Base-by-base conservation (phyloP, 2,797 vertebrate genomes). In the Denticeps clupeoides region DNA sequence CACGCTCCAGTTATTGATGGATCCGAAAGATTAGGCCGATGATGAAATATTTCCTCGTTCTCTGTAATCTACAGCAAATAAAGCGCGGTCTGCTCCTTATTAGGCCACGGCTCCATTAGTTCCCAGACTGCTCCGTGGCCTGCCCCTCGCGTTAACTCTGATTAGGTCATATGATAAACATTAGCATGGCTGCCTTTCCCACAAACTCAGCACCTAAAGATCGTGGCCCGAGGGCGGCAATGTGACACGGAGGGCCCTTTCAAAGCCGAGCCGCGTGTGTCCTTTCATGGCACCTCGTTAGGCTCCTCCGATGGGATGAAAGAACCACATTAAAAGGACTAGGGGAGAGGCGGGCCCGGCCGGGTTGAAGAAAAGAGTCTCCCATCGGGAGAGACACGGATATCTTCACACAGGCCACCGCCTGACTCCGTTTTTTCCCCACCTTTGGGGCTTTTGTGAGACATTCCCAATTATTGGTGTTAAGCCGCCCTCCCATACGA, bases 101-200 rank as follows among this genome's bases (percentile, higher is more conserved):
- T 82, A 82, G 67, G 59, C 67, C 44, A 57, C 53, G 57, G 65
- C 65, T 76, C 70, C 75, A 76, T 78, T 68, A 83, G 81, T 82
- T 83, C 82, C 83, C 79, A 84, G 85, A 82, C 80, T 85, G 73
- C 76, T 79, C 71, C 63, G 70, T 46, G 63, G 78, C 80, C 77
- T 84, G 89, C 85, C 81, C 75, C 71, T 60, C 63, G 77, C 68
- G 77, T 84, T 84, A 82, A 76, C 75, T 83, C 79, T 83, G 80
- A 80, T 87, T 82, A 78, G 81, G 78, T 90, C 88, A 91, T 88
- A 86, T 88, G 87, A 91, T 85, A 91, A 89, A 85, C 81, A 86
- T 85, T 86, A 86, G 69, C 69, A 67, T 18, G 68, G 72, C 76
- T 62, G 72, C 67, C 82, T 87, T 88, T 89, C 82, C 81, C 87